A percentile compares a stretch with the other conserved stretches of the same genome.
Evolutionary conservation across 2,888 invertebrate genomes (phyloP).

Genomic region (Achlya flavicornis): DNA sequence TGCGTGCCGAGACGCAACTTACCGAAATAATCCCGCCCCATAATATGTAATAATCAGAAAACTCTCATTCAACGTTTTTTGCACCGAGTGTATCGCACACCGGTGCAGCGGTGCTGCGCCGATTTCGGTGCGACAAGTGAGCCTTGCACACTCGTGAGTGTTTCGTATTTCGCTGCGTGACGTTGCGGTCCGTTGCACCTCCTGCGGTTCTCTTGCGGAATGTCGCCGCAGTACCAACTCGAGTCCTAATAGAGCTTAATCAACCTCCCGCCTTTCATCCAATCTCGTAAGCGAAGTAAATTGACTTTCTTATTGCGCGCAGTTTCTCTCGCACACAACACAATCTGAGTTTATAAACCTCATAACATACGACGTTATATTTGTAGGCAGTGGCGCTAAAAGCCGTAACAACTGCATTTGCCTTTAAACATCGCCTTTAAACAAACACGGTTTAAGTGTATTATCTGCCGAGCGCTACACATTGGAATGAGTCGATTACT

Average conservation of each 20-base stretch:
- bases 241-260: constrained; percentile 69
- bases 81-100: too few species aligned
- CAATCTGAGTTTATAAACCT: constrained; percentile 64
- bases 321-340: constrained; percentile 54
- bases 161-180: constrained; percentile 50
- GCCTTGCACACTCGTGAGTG: constrained; percentile 21
- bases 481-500: constrained; percentile 66
- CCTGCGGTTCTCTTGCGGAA: constrained; percentile 54
- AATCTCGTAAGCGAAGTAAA: constrained; percentile 75
- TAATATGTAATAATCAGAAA: too few species aligned
- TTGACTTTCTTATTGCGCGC: constrained; percentile 69
- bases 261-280: constrained; percentile 68
- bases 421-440: constrained; percentile 59
- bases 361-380: constrained; percentile 57
- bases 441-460: constrained; percentile 67
- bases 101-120: too few species aligned
- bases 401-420: constrained; percentile 68
- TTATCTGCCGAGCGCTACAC: constrained; percentile 60
- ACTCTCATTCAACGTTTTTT: too few species aligned
- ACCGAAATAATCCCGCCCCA: too few species aligned
- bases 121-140: too few species aligned
- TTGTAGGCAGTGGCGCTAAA: constrained; percentile 56
- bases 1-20: too few species aligned
- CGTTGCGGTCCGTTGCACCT: constrained; percentile 41
- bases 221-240: constrained; percentile 57